These are phyloP conservation scores for Nymphalis urticae DNA, from an alignment of 2,888 invertebrate species.

Conservation along the genomic window DNA sequence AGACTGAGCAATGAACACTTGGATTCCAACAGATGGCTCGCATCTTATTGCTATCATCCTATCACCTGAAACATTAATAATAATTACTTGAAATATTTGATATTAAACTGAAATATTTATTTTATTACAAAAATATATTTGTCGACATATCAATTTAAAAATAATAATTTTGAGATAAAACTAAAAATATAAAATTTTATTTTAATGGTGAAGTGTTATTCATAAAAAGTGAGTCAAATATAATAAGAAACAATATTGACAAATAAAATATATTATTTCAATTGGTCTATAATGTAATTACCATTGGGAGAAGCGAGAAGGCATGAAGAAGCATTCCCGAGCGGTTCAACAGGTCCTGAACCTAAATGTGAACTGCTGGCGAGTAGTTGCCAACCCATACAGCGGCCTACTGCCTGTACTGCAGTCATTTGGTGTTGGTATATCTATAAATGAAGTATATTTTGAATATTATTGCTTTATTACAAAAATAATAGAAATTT, in stretches of 20 bases:
- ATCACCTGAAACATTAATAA: slow-evolving; percentile 74
- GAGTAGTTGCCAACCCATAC: slow-evolving; percentile 97
- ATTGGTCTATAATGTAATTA: slow-evolving; percentile 43
- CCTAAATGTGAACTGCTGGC: slow-evolving; percentile 94
- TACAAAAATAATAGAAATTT: too few species aligned
- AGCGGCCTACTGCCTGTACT: slow-evolving; percentile 93
- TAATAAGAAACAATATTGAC: too few species aligned
- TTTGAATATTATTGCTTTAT: background rate
- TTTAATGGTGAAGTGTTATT: too few species aligned
- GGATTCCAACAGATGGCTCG: slow-evolving; percentile 93
- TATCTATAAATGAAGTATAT: slow-evolving; percentile 81
- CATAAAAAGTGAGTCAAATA: too few species aligned
- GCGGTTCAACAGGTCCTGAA: slow-evolving; percentile 93
- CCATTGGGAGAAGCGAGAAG: slow-evolving; percentile 94
- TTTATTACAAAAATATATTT: too few species aligned
- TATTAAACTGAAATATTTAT: too few species aligned
- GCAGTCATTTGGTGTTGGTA: slow-evolving; percentile 97
- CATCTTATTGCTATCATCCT: slow-evolving; percentile 94
- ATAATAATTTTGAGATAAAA: too few species aligned
- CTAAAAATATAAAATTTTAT: too few species aligned
- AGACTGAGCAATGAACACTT: slow-evolving; percentile 94
- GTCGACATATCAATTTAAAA: too few species aligned
- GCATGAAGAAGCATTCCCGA: slow-evolving; percentile 96
- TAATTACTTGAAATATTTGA: too few species aligned
- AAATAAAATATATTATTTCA: slow-evolving; percentile 1